Conservation (phyloP, 1,140 invertebrate genomes). For the Octopus sinensis region DNA sequence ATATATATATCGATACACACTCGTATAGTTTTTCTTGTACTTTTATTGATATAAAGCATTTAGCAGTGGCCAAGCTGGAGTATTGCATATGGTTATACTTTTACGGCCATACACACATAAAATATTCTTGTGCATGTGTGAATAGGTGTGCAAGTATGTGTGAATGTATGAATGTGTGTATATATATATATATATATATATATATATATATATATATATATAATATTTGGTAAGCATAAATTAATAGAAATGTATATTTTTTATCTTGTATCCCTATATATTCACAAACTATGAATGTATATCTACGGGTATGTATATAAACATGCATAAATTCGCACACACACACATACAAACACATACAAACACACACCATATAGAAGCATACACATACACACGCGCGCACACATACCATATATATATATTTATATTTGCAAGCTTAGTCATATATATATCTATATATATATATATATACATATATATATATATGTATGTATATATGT, state of each 20-base stretch:
- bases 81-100: too few species aligned
- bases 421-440: not conserved
- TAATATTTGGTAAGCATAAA: too few species aligned
- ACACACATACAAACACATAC: not conserved
- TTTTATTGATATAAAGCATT: too few species aligned
- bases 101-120: too few species aligned
- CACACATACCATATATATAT: too few species aligned
- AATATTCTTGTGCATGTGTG: not conserved
- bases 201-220: not conserved
- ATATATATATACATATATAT: not conserved
- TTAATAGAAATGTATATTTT: not conserved
- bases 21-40: too few species aligned
- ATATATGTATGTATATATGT: not conserved
- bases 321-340: too few species aligned
- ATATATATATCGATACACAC: too few species aligned
- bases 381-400: too few species aligned
- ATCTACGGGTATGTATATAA: not conserved
- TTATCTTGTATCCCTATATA: not conserved
- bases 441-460: not conserved
- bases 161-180: not conserved
- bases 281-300: not conserved
- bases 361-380: too few species aligned
- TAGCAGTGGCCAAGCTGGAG: too few species aligned
- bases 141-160: not conserved
- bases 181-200: slow-evolving; percentile 13